Evolutionary conservation across 2,113 vertebrate genomes (phyloP), one percentile per base, ranked within the genome.

Genomic region (Cynocephalus volans): DNA sequence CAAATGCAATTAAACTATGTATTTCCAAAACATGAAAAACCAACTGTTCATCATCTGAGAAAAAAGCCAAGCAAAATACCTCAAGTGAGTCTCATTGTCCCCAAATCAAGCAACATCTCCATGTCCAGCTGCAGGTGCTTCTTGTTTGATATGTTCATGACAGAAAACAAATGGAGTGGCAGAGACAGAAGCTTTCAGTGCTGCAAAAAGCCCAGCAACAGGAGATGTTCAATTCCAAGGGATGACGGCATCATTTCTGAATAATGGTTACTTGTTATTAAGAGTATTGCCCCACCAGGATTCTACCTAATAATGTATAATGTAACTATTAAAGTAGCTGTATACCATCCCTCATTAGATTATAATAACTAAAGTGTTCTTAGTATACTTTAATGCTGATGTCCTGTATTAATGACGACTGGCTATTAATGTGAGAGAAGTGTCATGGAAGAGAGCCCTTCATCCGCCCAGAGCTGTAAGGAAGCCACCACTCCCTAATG

Each of bases 41-140:
- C 41, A 90, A 31, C n/a, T n/a, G 41, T 73, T 95, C 3, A 13
- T 31, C n/a, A n/a, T 58, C 58, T 26, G n/a, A 70, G 41, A 62
- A 70, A 52, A 70, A 52, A n/a, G 26, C 41, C 13, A 75, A 62
- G 50, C 15, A 50, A 60, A 88, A 6, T 8, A 18, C 23, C 24
- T 70, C 3, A 19, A 62, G 69, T 11, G 26, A 50, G 31, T 5
- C 26, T 64, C 28, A 36, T 12, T n/a, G 31, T 54, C 41, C 45
- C 31, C 89, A 26, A 14, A 26, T 50, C 41, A 88, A 52, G 12
- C 10, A 4, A 4, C 13, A 23, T 50, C 33, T 77, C 52, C 23
- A 0, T 1, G 0, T 87, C 45, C 48, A 58, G 31, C 7, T 60
- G 33, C 17, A 54, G 13, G 9, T 12, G 0, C 12, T 6, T 64